Evolutionary conservation across 1,140 invertebrate species (phyloP), one percentile per base, ranked within the genome.

Genomic region (Cydia fagiglandana): DNA sequence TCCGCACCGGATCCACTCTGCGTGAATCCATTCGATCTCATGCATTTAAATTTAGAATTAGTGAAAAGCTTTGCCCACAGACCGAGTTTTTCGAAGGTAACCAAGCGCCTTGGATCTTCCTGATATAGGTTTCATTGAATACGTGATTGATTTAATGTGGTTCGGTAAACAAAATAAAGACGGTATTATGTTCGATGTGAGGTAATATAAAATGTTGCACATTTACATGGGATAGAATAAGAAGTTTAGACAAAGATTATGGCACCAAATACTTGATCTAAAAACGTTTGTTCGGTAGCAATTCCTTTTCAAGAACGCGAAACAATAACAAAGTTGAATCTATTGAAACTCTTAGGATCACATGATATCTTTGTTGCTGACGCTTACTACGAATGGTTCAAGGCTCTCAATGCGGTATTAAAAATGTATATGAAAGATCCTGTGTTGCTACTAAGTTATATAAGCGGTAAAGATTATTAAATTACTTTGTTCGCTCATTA

Each of bases 31-130:
- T 90, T 90, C 86, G 86, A 90, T 90, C 90, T 91, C 88, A 91
- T 91, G 88, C 88, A 91, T 91, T 91, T 91, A 91, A 91, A 91
- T 91, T 90, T 84, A 90, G 87, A 90, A 91, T 91, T 90, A 91
- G 88, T 86, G 86, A 84, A 85, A 87, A 84, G 86, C 86, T 82
- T 85, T 82, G 82, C 83, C 84, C 84, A 81, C 85, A 87, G 83
- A 84, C 81, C 79, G 82, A 83, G 79, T 88, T 89, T 90, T 87
- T 81, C 41, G 79, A 83, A 86, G 87, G 89, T 89, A 86, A 88
- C 86, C 84, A 85, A 87, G 79, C 81, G 80, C 83, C 81, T 80
- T 80, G 83, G 84, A 88, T 88, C 81, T 75, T 77, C 81, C 79
- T 84, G 83, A 89, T 85, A 80, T 80, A 82, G 74, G 75, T 86